Evolutionary conservation across 1,140 invertebrate genomes (phyloP).

Genomic region (Drosophila jambulina): DNA sequence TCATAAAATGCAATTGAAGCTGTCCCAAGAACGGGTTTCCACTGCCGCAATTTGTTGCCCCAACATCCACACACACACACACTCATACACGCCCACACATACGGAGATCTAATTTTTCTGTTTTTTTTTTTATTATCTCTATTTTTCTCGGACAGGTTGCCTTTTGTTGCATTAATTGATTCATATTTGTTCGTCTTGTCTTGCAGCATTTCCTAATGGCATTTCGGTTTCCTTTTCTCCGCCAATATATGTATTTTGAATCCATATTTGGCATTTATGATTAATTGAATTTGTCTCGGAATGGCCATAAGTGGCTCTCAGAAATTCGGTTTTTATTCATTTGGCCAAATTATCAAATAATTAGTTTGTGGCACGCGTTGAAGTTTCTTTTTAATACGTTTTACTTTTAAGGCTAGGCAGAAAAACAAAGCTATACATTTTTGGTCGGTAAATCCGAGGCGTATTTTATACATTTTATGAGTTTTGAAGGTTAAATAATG

Average conservation of each 20-base stretch:
- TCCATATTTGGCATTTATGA: conserved; percentile 68
- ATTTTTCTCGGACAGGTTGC: conserved; percentile 50
- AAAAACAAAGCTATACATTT: conserved; percentile 2
- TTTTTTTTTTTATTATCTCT: conserved; percentile 6
- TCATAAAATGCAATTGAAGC: conserved; percentile 75
- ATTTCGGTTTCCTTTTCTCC: conserved; percentile 58
- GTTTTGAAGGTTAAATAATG: conserved; percentile 12
- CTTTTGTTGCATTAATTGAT: conserved; percentile 81
- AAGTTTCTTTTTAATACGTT: conserved; percentile 31
- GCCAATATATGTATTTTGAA: conserved; percentile 33
- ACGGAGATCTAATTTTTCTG: conserved; percentile 12
- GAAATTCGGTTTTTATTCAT: conserved; percentile 30
- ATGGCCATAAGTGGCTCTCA: conserved; percentile 43
- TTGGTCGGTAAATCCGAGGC: conserved; percentile 3
- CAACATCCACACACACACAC: conserved; percentile 26
- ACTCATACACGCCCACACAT: not conserved
- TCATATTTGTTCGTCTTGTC: conserved; percentile 73
- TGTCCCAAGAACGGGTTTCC: conserved; percentile 76
- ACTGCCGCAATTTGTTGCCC: conserved; percentile 63
- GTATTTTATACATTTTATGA: conserved; percentile 21
- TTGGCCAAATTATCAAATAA: conserved; percentile 53
- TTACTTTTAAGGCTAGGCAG: conserved; percentile 18
- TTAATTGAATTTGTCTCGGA: conserved; percentile 67
- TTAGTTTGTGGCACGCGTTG: conserved; percentile 33
- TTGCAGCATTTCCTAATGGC: conserved; percentile 49